Base-by-base conservation (phyloP, 2,888 invertebrate genomes). In the Dioctria rufipes region DNA sequence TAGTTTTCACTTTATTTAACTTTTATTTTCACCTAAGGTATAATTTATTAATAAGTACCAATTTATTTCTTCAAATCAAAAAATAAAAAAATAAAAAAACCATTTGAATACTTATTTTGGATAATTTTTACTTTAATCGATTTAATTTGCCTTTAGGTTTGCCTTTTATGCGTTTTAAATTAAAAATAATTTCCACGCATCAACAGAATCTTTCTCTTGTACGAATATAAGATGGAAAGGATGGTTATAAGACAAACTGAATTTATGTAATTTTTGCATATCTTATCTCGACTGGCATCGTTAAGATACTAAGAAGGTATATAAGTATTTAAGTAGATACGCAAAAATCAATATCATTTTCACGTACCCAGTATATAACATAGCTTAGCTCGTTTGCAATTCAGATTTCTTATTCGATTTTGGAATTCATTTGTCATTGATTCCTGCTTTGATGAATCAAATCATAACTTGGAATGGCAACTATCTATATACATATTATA, bases 321-420 rank as follows among this genome's bases (percentile, higher is more conserved):
- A 2, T 25, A 25, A 25, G 25, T 25, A 25, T 25, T 25, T 25
- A 25, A 69, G 51, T 69, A 11, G 51, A 37, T 49, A 51, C 49
- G 69, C 69, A 51, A 43, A 39, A 69, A 69, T 69, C 69, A 51
- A 69, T 69, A 69, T 51, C 69, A 69, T 49, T 69, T 69, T 8
- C 37, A 69, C 37, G 37, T 25, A 25, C 25, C 25, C 25, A 25
- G 25, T 25, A 25, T 25, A 25, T 25, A 25, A 25, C 46, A 5
- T 11, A 54, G 54, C n/a, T n/a, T 49, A 69, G 69, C 54, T 69
- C 51, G 69, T 69, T 54, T 49, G 69, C 69, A 69, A 69, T 69
- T 69, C 69, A 69, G 51, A 69, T 69, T 39, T 69, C 51, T 69
- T 51, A 69, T 69, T 51, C 51, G 51, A 51, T 69, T 51, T 51